Evolutionary conservation across 1,140 invertebrate genomes (phyloP).

Genomic region (Drosophila santomea): DNA sequence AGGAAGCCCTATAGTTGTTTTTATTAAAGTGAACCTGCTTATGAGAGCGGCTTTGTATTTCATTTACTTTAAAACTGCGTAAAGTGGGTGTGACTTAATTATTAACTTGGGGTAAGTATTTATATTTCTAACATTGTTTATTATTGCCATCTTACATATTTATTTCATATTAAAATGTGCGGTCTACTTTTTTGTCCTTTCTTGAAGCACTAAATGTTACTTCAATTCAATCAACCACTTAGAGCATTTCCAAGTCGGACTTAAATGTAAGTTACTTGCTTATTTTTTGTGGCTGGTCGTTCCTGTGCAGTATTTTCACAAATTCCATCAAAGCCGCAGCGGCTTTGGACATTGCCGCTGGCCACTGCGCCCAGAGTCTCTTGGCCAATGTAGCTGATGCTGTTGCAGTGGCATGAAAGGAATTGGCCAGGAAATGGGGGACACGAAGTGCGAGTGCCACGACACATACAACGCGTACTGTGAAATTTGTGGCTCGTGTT

Average conservation of each 20-base stretch:
- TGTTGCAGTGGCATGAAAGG: constrained; percentile 49
- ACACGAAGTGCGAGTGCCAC: constrained; percentile 1
- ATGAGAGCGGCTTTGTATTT: neutral
- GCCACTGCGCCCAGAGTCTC: constrained; percentile 30
- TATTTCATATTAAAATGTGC: no score
- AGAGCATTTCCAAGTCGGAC: constrained; percentile 6
- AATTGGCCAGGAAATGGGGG: constrained; percentile 12
- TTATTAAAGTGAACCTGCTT: constrained; percentile 11
- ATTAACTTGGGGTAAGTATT: no score
- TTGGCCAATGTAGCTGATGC: constrained; percentile 19
- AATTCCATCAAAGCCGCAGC: constrained; percentile 63
- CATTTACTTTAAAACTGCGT: constrained; percentile 2
- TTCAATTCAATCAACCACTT: neutral
- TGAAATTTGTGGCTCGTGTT: constrained; percentile 56
- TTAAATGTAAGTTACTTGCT: neutral
- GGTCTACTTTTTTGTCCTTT: no score
- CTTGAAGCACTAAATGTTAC: no score
- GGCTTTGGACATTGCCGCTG: constrained; percentile 34
- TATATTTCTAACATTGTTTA: no score
- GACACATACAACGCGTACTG: constrained; percentile 49
- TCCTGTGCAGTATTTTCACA: constrained; percentile 35
- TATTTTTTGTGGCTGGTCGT: constrained; percentile 22
- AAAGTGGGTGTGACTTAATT: neutral
- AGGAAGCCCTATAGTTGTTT: neutral
- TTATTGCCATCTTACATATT: no score